phyloP scores from a whole-genome alignment of 1,140 invertebrate species.

The Callitettix versicolor region DNA sequence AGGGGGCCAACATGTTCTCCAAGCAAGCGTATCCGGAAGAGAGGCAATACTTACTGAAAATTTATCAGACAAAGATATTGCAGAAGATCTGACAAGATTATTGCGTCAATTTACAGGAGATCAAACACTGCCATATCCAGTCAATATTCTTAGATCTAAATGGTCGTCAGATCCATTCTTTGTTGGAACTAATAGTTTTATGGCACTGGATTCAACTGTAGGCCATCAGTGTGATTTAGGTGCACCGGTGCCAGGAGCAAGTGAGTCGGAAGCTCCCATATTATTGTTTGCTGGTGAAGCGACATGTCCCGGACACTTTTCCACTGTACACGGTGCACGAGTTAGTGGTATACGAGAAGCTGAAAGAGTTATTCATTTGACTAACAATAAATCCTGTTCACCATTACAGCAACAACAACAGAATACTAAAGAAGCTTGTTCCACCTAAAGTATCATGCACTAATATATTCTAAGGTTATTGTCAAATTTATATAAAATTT shows the following conservation, averaged over 20 bases:
- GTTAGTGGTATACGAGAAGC: slow-evolving; percentile 72
- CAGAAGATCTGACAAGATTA: slow-evolving; percentile 24
- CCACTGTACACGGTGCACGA: slow-evolving; percentile 72
- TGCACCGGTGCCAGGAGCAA: slow-evolving; percentile 47
- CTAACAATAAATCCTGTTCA: background rate
- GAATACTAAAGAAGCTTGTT: no score
- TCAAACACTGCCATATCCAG: slow-evolving; percentile 43
- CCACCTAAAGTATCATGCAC: no score
- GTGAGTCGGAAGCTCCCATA: slow-evolving; percentile 41
- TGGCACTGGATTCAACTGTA: slow-evolving; percentile 49
- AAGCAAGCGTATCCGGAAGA: slow-evolving; percentile 28
- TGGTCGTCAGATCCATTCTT: slow-evolving; percentile 63
- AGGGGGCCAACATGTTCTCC: slow-evolving; percentile 54
- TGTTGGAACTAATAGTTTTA: slow-evolving; percentile 59
- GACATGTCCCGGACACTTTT: slow-evolving; percentile 60
- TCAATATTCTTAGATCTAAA: slow-evolving; percentile 49
- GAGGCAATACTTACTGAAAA: slow-evolving; percentile 59
- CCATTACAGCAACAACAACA: no score
- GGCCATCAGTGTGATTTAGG: slow-evolving; percentile 42
- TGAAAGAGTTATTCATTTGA: slow-evolving; percentile 46
- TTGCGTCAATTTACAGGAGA: background rate
- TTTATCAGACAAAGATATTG: slow-evolving; percentile 41
- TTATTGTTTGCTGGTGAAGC: slow-evolving; percentile 86
- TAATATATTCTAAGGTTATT: no score
- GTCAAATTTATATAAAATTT: no score